Percentiles rank a stretch among this genome's conserved stretches.
phyloP scores from a whole-genome alignment of 2,797 vertebrate species.

The Xenops minutus region DNA sequence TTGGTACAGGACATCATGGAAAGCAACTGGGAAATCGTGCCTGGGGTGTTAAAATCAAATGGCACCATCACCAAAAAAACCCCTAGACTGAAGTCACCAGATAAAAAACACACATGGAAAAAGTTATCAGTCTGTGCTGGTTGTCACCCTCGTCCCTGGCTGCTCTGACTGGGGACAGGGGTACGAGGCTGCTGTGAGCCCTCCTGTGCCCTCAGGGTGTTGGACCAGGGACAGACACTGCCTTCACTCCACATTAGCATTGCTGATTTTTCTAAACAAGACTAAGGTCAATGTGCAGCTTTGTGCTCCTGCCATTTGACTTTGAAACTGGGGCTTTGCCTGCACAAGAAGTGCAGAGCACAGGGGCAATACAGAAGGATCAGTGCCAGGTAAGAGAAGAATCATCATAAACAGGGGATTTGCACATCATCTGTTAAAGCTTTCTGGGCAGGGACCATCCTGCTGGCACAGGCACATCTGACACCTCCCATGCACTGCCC shows the following conservation, averaged over 20 bases:
- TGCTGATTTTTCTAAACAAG: neutral
- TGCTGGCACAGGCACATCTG: neutral
- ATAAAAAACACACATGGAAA: neutral
- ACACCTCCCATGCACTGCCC: neutral
- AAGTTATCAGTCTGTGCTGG: neutral
- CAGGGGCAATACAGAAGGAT: neutral
- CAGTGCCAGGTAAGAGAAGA: neutral
- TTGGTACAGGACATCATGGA: neutral
- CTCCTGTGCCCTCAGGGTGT: neutral
- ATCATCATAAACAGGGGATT: neutral
- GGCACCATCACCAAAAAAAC: neutral
- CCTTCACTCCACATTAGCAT: neutral
- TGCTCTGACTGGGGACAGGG: neutral
- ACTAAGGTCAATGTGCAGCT: neutral
- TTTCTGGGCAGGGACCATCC: neutral
- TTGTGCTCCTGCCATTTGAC: neutral
- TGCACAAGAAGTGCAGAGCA: neutral
- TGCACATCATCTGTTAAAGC: neutral
- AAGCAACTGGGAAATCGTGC: neutral
- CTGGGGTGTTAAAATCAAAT: neutral
- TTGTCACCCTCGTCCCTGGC: neutral
- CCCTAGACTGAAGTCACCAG: neutral
- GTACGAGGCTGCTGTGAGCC: fast-evolving
- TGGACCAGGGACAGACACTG: neutral
- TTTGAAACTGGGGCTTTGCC: neutral